Percentiles rank a stretch among this genome's conserved stretches.
phyloP scores from a whole-genome alignment of 2,888 invertebrate species.

The Ommatoiulus sabulosus region DNA sequence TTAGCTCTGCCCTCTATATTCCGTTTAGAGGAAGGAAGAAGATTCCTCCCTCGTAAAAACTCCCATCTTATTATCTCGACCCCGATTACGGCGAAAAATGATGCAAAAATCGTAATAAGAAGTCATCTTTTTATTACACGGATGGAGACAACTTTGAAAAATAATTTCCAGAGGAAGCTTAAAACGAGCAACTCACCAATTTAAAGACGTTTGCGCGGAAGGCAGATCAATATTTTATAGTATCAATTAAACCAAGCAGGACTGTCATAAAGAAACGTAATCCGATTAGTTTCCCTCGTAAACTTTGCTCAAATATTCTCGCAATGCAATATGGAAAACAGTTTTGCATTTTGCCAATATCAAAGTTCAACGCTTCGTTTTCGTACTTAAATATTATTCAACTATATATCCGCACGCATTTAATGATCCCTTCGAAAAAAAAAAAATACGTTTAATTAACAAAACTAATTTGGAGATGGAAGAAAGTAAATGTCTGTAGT shows the following conservation, averaged over 20 bases:
- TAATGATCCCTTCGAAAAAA: constrained; percentile 22
- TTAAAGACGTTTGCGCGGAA: constrained; percentile 37
- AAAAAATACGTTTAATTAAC: constrained; percentile 44
- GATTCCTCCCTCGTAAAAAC: neutral
- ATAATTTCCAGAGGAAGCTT: constrained; percentile 50
- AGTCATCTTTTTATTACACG: constrained; percentile 42
- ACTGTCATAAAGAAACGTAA: constrained; percentile 55
- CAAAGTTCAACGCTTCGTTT: constrained; percentile 47
- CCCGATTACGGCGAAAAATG: constrained; percentile 2
- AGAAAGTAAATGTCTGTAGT: constrained; percentile 41
- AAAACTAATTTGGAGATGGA: constrained; percentile 48
- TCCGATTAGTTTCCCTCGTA: constrained; percentile 52
- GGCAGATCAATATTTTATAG: constrained; percentile 55
- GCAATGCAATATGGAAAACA: constrained; percentile 45
- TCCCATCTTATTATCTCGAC: constrained; percentile 14
- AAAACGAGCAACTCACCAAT: constrained; percentile 42
- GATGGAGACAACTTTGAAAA: constrained; percentile 43
- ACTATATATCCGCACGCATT: constrained; percentile 8
- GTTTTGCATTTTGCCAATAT: constrained; percentile 46
- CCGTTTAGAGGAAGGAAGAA: neutral
- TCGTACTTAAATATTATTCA: constrained; percentile 4
- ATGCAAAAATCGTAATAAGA: constrained; percentile 20
- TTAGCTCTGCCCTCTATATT: neutral
- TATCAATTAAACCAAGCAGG: constrained; percentile 53
- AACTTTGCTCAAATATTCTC: constrained; percentile 50